Base-by-base conservation (phyloP, 1,140 invertebrate genomes). In the Drosophila repletoides region DNA sequence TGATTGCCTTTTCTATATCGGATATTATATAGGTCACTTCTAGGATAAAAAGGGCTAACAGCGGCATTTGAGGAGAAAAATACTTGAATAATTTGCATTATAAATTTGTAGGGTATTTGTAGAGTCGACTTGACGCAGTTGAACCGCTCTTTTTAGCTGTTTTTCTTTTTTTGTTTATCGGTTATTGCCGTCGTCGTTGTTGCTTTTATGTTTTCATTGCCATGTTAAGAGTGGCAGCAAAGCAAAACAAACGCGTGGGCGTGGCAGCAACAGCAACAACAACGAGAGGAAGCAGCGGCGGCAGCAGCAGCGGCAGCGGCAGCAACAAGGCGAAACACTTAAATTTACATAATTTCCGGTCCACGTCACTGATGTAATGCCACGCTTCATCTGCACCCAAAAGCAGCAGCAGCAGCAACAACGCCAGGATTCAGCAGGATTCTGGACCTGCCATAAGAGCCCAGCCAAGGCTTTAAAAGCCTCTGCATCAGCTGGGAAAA, bases 321-420 rank as follows among this genome's bases (percentile, higher is more conserved):
- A 53, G 58, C 58, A 68, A 63, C 58, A 68, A 68, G 59, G 38
- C 58, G 49, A 80, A 83, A 83, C 77, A 83, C 77, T 83, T 83
- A 83, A 79, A 83, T 83, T 83, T 83, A 84, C 77, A 83, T 83
- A 84, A 83, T 83, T 84, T 83, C 77, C 77, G 79, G 79, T 83
- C 79, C 69, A 79, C 81, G 74, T 84, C 77, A 74, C 79, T 68
- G 55, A 84, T 84, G 77, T 83, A 77, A 83, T 77, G 71, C 74
- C 79, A 68, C 59, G 65, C 67, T 83, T 83, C 70, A 69, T 68
- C 70, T 72, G 66, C 58, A 69, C 24, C 55, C 60, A 55, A 67
- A 68, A 38, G 26, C 28, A 40, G 48, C 55, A 51, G 36, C 28
- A 26, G 15, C 56, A 46, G 24, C 56, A 19, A 7, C 5, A 28